These are phyloP conservation scores for Agelastica alni DNA, from an alignment of 2,888 invertebrate genomes.

Conservation along the genomic window DNA sequence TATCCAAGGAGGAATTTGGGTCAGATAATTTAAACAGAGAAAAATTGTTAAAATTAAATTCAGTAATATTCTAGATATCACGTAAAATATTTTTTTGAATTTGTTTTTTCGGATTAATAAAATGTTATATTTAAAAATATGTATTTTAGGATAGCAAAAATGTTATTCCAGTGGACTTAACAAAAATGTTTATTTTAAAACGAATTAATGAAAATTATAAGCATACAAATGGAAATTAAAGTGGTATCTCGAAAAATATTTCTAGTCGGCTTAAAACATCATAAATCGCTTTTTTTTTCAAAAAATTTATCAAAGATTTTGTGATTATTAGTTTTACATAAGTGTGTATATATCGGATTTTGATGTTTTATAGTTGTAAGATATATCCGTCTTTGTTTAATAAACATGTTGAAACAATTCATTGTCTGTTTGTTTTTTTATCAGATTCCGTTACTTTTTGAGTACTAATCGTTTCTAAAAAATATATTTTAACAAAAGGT, in stretches of 20 bases:
- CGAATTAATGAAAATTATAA: too few species aligned
- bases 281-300: constrained; percentile 16
- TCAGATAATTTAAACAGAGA: too few species aligned
- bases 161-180: too few species aligned
- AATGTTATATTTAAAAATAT: too few species aligned
- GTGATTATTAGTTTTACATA: constrained; percentile 29
- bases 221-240: neutral
- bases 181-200: too few species aligned
- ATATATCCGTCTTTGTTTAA: constrained; percentile 22
- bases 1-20: too few species aligned
- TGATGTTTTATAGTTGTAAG: constrained; percentile 33
- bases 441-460: constrained; percentile 5
- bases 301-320: constrained; percentile 15
- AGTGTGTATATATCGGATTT: constrained; percentile 27
- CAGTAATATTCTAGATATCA: too few species aligned
- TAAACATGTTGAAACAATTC: constrained; percentile 20
- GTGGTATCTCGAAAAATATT: constrained; percentile 1
- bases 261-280: constrained; percentile 26
- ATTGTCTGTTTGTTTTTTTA: constrained; percentile 21
- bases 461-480: constrained; percentile 1
- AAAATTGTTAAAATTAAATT: too few species aligned
- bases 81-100: too few species aligned
- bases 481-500: too few species aligned
- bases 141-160: too few species aligned
- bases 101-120: too few species aligned